phyloP scores from a whole-genome alignment of 92 coral and sea anemone genomes.

The Nematostella vectensis region DNA sequence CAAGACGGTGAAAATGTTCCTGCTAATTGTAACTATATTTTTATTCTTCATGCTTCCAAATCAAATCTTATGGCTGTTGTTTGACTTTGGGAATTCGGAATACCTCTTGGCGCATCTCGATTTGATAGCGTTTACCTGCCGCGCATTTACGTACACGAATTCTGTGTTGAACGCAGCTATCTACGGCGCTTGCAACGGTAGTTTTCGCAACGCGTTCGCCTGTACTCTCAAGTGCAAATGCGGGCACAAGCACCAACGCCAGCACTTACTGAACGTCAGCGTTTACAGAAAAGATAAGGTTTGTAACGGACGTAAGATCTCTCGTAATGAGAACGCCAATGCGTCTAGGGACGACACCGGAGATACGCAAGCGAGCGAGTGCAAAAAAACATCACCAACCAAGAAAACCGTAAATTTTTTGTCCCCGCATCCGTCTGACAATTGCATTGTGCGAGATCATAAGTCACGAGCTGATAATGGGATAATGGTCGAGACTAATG shows the following conservation, averaged over 20 bases:
- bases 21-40: conserved; percentile 69
- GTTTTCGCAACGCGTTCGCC: conserved; percentile 56
- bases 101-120: conserved; percentile 21
- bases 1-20: conserved; percentile 78
- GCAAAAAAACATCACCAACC: not conserved
- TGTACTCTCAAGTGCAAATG: conserved; percentile 50
- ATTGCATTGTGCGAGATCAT: too few relatives aligned
- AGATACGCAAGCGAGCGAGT: not conserved
- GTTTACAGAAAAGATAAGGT: not conserved
- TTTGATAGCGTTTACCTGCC: conserved; percentile 56
- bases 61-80: conserved; percentile 71
- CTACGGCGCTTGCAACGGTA: conserved; percentile 72
- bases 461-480: too few relatives aligned
- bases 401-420: not conserved
- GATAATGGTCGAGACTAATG: too few relatives aligned
- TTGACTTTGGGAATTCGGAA: conserved; percentile 50
- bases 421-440: not conserved
- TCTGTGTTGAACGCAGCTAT: conserved; percentile 67
- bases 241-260: conserved; percentile 46
- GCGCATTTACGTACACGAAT: conserved; percentile 80
- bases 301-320: not conserved
- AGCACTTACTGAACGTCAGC: conserved; percentile 1
- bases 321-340: not conserved
- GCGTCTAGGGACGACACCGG: not conserved
- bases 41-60: conserved; percentile 86